phyloP scores from a whole-genome alignment of 2,113 vertebrate genomes.

The Hemichromis elongatus region DNA sequence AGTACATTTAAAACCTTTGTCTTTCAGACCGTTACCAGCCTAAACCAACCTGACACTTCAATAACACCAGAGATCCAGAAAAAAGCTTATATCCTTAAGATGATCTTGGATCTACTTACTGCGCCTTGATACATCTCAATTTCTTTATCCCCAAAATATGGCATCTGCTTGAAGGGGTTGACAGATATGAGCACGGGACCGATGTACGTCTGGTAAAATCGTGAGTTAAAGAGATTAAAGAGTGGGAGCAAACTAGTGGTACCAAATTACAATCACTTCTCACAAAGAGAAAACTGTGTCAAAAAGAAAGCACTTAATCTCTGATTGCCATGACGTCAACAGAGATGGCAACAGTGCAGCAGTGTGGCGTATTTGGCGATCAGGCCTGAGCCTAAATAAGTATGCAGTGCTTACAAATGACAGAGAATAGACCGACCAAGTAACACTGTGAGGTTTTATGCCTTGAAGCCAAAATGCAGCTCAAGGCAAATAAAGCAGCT shows the following conservation, averaged over 20 bases:
- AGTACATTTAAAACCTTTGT: conserved; percentile 20
- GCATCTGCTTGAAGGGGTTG: conserved; percentile 99
- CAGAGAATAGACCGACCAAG: conserved; percentile 31
- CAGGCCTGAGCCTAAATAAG: conserved; percentile 27
- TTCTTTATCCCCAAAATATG: conserved; percentile 97
- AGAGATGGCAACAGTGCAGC: not conserved
- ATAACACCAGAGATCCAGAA: not conserved
- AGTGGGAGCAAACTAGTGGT: not conserved
- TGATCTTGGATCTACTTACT: conserved; percentile 79
- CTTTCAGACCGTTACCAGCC: not conserved
- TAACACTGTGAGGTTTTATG: conserved; percentile 52
- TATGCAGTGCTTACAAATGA: conserved; percentile 40
- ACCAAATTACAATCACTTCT: not conserved
- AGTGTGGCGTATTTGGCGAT: conserved; percentile 1
- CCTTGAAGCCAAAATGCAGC: conserved; percentile 33
- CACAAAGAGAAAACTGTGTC: not conserved
- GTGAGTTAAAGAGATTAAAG: conserved; percentile 78
- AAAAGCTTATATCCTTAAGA: not conserved
- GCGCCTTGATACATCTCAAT: conserved; percentile 98
- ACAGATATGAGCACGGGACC: conserved; percentile 96
- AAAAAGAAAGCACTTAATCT: conserved; percentile 1
- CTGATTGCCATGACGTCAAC: conserved; percentile 9
- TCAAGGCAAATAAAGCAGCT: conserved; percentile 69
- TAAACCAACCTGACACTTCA: not conserved
- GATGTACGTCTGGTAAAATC: conserved; percentile 86